phyloP scores from a whole-genome alignment of 2,113 vertebrate genomes.

The Scytalopus superciliaris region DNA sequence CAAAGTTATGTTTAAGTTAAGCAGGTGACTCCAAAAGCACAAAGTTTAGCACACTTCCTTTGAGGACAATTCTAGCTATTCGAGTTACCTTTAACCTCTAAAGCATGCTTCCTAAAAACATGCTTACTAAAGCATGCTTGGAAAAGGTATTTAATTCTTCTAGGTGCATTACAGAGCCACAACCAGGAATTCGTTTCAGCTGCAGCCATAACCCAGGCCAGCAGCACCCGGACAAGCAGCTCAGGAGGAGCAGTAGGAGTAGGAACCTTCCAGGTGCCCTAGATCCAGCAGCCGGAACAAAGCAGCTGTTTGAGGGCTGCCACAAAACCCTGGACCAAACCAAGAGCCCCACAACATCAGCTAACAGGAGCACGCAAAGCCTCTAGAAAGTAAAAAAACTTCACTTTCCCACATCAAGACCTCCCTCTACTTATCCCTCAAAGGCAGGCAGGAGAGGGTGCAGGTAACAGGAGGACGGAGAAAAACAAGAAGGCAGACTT shows the following conservation, averaged over 20 bases:
- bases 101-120: fast-evolving
- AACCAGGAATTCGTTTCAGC: not conserved
- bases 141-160: not conserved
- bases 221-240: fast-evolving
- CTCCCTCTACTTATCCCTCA: not conserved
- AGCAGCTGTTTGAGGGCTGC: not conserved
- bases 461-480: fast-evolving
- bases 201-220: not conserved
- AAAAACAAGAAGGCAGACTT: not conserved
- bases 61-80: not conserved
- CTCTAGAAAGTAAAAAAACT: not conserved
- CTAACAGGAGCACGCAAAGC: not conserved
- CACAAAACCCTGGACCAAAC: not conserved
- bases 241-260: fast-evolving
- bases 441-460: fast-evolving
- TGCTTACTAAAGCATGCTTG: not conserved
- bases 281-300: not conserved
- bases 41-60: not conserved
- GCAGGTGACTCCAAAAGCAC: not conserved
- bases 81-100: not conserved
- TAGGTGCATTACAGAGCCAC: not conserved
- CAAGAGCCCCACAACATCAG: not conserved
- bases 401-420: not conserved
- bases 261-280: not conserved
- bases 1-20: not conserved